Evolutionary conservation across 2,888 invertebrate species (phyloP), one percentile per base, ranked within the genome.

Genomic region (Tetragonisca angustula): DNA sequence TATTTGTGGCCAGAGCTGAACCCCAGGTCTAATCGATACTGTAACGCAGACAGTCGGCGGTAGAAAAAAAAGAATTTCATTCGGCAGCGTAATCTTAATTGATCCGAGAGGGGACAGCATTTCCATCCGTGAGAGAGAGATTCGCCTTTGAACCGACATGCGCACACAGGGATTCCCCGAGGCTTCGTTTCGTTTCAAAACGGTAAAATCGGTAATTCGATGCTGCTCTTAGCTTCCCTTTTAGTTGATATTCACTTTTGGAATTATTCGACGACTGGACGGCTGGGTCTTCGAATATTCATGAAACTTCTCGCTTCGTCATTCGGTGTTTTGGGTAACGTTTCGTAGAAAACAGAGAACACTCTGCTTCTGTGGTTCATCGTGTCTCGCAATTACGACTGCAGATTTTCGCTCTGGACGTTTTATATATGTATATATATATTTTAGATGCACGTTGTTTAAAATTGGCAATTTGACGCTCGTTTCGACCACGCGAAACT

Each of bases 51-150:
- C 49, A 17, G 6, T 54, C 59, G n/a, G n/a, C 3, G 4, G 4
- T 0, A 32, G 52, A 52, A 19, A 21, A 61, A 4, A 56, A 9
- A 43, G 43, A 85, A 91, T 92, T 92, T 87, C 83, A 84, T 78
- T 88, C 83, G 87, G 86, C 89, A 91, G 36, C 1, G 43, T 43
- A 9, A 91, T 87, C 91, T 90, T 88, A 88, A 90, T 91, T 88
- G 85, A 87, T 86, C 80, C 84, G 86, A 89, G 89, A 4, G 11
- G 81, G 11, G 81, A 87, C 73, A n/a, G 79, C 86, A 90, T 92
- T 92, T 85, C 80, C 88, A 91, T 88, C 81, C 88, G 49, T 59
- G 36, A 21, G 5, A 27, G 36, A 21, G 5, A 27, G 9, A 43
- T 9, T 43, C 24, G 21, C 49, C 61, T 27, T 17, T 24, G 9